Percentiles rank a stretch among this genome's conserved stretches.
Conservation (phyloP, 2,113 vertebrate genomes). For the Megaleporinus macrocephalus region DNA sequence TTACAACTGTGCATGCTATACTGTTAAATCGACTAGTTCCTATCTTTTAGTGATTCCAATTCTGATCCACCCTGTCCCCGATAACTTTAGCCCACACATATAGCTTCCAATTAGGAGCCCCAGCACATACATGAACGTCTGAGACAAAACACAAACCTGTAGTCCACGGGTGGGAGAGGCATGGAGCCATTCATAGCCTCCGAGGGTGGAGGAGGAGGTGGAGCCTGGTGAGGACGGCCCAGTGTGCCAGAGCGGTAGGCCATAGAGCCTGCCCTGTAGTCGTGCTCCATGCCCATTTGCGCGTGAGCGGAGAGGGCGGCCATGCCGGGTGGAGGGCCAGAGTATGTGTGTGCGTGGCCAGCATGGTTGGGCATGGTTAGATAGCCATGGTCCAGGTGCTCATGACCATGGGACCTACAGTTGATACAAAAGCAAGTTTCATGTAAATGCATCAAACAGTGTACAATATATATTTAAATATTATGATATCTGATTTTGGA, state of each 20-base stretch:
- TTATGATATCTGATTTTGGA: background rate
- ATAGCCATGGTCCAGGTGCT: conserved; percentile 87
- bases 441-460: background rate
- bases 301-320: conserved; percentile 78
- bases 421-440: background rate
- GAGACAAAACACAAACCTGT: conserved; percentile 88
- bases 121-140: too few relatives aligned
- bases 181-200: conserved; percentile 83
- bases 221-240: conserved; percentile 90
- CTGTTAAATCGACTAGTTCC: background rate
- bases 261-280: conserved; percentile 83
- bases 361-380: conserved; percentile 92
- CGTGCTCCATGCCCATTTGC: conserved; percentile 81
- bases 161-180: conserved; percentile 82
- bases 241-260: conserved; percentile 85
- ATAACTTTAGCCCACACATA: too few relatives aligned
- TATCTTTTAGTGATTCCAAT: background rate
- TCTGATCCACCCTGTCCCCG: background rate
- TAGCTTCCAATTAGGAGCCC: too few relatives aligned
- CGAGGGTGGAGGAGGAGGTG: conserved; percentile 87
- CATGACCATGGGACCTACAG: conserved; percentile 84
- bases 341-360: conserved; percentile 82
- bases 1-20: background rate
- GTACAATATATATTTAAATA: background rate
- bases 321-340: conserved; percentile 78